Evolutionary conservation across 2,888 invertebrate species (phyloP).

Genomic region (Acleris emargana): DNA sequence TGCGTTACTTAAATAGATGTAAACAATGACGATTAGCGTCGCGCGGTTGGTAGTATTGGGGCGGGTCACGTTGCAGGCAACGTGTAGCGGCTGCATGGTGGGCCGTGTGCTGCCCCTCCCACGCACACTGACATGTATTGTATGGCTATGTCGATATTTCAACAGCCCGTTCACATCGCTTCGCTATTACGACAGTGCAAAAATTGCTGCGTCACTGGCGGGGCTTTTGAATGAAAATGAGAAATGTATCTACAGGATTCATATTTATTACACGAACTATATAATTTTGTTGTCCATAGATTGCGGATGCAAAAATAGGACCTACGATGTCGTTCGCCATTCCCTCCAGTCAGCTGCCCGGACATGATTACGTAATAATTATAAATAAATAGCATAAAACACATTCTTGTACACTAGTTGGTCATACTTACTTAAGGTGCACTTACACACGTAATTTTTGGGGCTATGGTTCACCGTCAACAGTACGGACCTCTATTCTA

Average conservation of each 20-base stretch:
- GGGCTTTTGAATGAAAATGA: slow-evolving; percentile 14
- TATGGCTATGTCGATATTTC: too few species aligned
- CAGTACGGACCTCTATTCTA: too few species aligned
- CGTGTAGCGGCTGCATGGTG: slow-evolving; percentile 67
- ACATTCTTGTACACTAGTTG: slow-evolving; percentile 29
- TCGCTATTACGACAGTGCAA: too few species aligned
- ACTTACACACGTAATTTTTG: too few species aligned
- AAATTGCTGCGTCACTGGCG: slow-evolving; percentile 11
- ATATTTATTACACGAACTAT: slow-evolving; percentile 38
- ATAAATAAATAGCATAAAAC: slow-evolving; percentile 28
- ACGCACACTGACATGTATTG: slow-evolving; percentile 44
- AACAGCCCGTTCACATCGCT: too few species aligned
- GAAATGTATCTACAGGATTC: neutral
- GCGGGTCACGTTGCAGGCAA: slow-evolving; percentile 76
- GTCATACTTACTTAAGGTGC: slow-evolving; percentile 11
- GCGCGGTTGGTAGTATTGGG: slow-evolving; percentile 61
- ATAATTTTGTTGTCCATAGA: slow-evolving; percentile 70
- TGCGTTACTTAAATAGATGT: slow-evolving; percentile 46
- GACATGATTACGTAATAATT: slow-evolving; percentile 66
- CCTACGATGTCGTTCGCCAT: slow-evolving; percentile 63
- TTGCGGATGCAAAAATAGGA: slow-evolving; percentile 61
- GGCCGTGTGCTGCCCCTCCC: slow-evolving; percentile 58
- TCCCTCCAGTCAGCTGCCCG: slow-evolving; percentile 57
- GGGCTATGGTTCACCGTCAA: too few species aligned
- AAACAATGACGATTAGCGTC: slow-evolving; percentile 57